Evolutionary conservation across 2,888 invertebrate genomes (phyloP).

Genomic region (Ischnus inquisitorius): DNA sequence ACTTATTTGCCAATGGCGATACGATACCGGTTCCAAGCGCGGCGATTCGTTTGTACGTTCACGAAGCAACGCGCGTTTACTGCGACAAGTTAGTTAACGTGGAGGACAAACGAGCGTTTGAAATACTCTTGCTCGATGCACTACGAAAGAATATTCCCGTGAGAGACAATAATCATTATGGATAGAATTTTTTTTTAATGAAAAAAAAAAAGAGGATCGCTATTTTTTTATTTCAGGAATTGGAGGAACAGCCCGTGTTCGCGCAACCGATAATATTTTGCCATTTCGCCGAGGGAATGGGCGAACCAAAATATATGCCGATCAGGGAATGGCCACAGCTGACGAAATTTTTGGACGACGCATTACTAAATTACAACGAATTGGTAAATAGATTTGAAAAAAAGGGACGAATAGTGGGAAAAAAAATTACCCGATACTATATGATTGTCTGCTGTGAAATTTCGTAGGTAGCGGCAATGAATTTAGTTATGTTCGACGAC

Average conservation of each 20-base stretch:
- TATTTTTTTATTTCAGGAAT: neutral
- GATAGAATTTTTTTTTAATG: neutral
- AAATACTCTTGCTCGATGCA: slow-evolving; percentile 90
- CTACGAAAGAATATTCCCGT: slow-evolving; percentile 93
- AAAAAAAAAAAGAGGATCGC: neutral
- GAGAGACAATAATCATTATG: slow-evolving; percentile 33
- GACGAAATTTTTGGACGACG: slow-evolving; percentile 91
- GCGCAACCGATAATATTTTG: slow-evolving; percentile 94
- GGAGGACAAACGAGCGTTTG: slow-evolving; percentile 90
- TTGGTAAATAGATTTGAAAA: slow-evolving; percentile 86
- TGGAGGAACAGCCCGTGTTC: slow-evolving; percentile 89
- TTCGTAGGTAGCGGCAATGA: slow-evolving; percentile 92
- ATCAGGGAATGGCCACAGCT: slow-evolving; percentile 91
- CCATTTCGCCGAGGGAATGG: slow-evolving; percentile 96
- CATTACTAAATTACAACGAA: slow-evolving; percentile 95
- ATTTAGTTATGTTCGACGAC: slow-evolving; percentile 97
- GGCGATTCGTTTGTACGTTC: slow-evolving; percentile 94
- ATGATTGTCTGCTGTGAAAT: neutral
- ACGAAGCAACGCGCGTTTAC: slow-evolving; percentile 96
- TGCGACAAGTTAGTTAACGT: slow-evolving; percentile 92
- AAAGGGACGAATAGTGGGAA: neutral
- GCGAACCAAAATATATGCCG: slow-evolving; percentile 96
- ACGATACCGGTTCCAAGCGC: slow-evolving; percentile 90
- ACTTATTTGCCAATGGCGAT: slow-evolving; percentile 93
- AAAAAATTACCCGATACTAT: neutral